Evolutionary conservation across 2,888 invertebrate species (phyloP), one percentile per base, ranked within the genome.

Genomic region (Neria commutata): DNA sequence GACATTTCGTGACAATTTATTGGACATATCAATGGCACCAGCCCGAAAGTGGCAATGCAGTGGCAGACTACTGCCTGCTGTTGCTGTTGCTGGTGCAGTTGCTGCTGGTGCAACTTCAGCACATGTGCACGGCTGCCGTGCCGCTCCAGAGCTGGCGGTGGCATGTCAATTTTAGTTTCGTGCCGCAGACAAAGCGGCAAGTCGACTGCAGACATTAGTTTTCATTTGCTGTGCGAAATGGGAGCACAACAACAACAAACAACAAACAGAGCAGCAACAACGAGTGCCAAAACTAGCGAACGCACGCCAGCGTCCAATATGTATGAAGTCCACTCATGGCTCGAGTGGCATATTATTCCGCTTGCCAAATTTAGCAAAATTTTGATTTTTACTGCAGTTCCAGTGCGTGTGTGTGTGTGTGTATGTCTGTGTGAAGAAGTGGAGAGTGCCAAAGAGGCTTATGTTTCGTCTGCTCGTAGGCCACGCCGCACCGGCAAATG

Each of bases 1-100:
- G 42, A 42, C 42, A 42, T 19, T 42, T 42, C 42, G 42, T 42
- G 42, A 42, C 42, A 42, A 42, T 42, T 19, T 42, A 42, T 42
- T 37, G 42, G 19, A 42, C 42, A 14, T 42, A 42, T 42, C 42
- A 42, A 42, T 42, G 42, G 14, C 42, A 42, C 42, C 5, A 42
- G 21, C 19, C n/a, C 42, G 21, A 42, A 42, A 19, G 21, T 6
- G n/a, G 42, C 42, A 19, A 42, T 42, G 42, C 42, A 29, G n/a
- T 29, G 29, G 11, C 29, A 29, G n/a, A n/a, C n/a, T n/a, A n/a
- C n/a, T n/a, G n/a, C n/a, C n/a, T n/a, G n/a, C n/a, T n/a, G n/a
- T n/a, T n/a, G n/a, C n/a, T n/a, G n/a, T n/a, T n/a, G n/a, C n/a
- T n/a, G n/a, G 6, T 29, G 29, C 29, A 29, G 29, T n/a, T n/a